Evolutionary conservation across 2,797 vertebrate species (phyloP).

Genomic region (Danio albolineatus): DNA sequence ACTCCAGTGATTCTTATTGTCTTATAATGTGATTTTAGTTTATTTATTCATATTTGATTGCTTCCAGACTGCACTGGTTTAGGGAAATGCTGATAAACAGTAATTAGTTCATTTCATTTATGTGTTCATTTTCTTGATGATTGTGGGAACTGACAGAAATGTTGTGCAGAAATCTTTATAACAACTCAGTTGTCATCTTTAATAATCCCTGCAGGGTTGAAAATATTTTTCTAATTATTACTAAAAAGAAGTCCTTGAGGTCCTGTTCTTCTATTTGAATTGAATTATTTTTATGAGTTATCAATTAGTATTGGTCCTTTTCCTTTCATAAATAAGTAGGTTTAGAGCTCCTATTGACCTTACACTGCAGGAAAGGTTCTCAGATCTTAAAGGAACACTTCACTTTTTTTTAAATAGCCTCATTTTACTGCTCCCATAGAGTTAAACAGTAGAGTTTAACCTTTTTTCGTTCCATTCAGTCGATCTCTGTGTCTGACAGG

Average conservation of each 20-base stretch:
- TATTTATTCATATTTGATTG: not conserved
- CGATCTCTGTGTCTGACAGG: too few species aligned
- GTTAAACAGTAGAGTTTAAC: too few species aligned
- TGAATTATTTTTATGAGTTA: too few species aligned
- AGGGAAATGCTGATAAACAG: not conserved
- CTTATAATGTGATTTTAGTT: not conserved
- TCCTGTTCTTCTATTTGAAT: too few species aligned
- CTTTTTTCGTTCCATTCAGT: too few species aligned
- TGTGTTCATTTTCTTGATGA: not conserved
- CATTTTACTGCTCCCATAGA: too few species aligned
- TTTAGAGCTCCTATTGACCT: too few species aligned
- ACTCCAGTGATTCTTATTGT: not conserved
- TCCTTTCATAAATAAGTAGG: too few species aligned
- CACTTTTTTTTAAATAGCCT: too few species aligned
- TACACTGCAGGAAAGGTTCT: too few species aligned
- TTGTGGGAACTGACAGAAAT: not conserved
- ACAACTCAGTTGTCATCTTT: not conserved
- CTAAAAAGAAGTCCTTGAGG: not conserved
- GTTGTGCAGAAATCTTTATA: not conserved
- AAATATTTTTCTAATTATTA: not conserved
- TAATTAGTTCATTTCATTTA: not conserved
- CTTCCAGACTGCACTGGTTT: not conserved
- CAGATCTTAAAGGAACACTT: too few species aligned
- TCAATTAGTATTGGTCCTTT: too few species aligned
- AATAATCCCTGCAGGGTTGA: not conserved